Percentiles rank a stretch among this genome's conserved stretches.
These are phyloP conservation scores for Ginglymostoma cirratum DNA, from an alignment of 2,113 vertebrate species.

Conservation along the genomic window DNA sequence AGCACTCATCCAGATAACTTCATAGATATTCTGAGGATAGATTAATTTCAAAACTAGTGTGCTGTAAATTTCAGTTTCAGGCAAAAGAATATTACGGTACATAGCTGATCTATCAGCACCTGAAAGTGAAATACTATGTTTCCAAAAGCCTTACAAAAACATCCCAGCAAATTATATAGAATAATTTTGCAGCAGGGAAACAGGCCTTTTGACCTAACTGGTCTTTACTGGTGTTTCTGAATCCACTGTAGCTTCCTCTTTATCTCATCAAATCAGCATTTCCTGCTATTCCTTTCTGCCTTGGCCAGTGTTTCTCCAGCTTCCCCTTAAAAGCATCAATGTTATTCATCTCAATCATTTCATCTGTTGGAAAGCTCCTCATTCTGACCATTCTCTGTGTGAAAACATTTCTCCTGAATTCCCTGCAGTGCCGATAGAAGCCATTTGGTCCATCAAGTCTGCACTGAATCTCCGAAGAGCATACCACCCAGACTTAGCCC, in stretches of 20 bases:
- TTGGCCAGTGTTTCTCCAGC: background rate
- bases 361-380: background rate
- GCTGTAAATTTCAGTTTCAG: background rate
- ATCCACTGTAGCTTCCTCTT: background rate
- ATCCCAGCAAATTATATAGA: background rate
- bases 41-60: background rate
- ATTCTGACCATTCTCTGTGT: background rate
- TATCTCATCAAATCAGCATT: background rate
- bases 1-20: too few species aligned
- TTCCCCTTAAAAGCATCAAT: background rate
- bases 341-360: background rate
- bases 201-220: too few species aligned
- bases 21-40: too few species aligned
- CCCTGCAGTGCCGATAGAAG: background rate
- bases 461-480: too few species aligned
- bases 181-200: too few species aligned
- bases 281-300: background rate
- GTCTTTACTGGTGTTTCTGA: background rate
- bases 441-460: too few species aligned
- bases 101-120: background rate
- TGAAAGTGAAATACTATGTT: background rate
- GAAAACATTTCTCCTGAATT: background rate
- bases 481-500: too few species aligned
- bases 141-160: background rate
- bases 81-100: background rate